Conservation (phyloP, 2,888 invertebrate species). For the Apodemia duryi region DNA sequence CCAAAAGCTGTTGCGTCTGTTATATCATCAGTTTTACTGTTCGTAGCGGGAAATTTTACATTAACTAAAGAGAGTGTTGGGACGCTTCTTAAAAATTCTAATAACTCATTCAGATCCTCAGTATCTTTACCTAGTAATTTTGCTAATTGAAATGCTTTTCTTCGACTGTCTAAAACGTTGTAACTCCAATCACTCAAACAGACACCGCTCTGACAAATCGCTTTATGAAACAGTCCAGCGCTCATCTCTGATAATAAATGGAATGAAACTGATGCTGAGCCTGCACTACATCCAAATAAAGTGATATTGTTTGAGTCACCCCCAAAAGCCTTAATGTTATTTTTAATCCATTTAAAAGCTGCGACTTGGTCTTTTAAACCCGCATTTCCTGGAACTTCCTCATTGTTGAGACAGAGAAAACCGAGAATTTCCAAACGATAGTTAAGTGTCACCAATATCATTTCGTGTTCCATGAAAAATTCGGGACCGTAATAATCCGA, state of each 20-base stretch:
- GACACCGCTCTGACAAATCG: constrained; percentile 73
- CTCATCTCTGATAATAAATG: constrained; percentile 68
- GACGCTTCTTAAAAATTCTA: constrained; percentile 50
- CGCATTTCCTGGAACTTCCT: constrained; percentile 70
- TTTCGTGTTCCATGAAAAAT: constrained; percentile 62
- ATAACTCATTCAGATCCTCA: constrained; percentile 51
- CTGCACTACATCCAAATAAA: constrained; percentile 72
- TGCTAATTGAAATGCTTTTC: constrained; percentile 65
- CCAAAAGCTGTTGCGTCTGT: constrained; percentile 58
- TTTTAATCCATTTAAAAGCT: constrained; percentile 70
- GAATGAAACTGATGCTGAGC: constrained; percentile 56
- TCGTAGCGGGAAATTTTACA: constrained; percentile 52
- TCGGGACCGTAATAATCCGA: constrained; percentile 71
- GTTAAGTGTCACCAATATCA: constrained; percentile 68
- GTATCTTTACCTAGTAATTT: constrained; percentile 61
- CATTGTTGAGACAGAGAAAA: constrained; percentile 65
- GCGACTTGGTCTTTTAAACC: constrained; percentile 72
- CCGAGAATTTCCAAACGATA: constrained; percentile 72
- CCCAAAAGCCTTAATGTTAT: constrained; percentile 61
- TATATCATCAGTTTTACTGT: constrained; percentile 46
- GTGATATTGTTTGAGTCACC: constrained; percentile 65
- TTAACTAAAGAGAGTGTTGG: constrained; percentile 54
- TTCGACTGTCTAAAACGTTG: constrained; percentile 46
- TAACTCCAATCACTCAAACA: constrained; percentile 68
- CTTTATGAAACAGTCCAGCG: constrained; percentile 62